phyloP scores from a whole-genome alignment of 2,113 vertebrate species.

The Neodon shergylaensis region DNA sequence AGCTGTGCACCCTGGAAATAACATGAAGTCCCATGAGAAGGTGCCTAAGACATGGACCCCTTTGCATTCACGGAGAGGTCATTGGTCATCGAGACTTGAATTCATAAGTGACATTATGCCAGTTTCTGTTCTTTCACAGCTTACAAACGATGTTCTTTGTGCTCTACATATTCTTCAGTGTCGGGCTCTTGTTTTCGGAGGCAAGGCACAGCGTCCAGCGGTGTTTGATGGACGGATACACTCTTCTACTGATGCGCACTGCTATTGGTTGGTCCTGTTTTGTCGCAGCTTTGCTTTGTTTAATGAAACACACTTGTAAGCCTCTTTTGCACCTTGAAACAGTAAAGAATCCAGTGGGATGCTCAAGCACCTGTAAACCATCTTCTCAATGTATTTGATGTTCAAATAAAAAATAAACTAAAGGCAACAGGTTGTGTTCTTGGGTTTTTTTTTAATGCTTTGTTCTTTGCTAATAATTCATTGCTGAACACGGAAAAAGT shows the following conservation, averaged over 20 bases:
- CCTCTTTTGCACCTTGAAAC: conserved; percentile 83
- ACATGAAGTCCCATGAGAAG: conserved; percentile 78
- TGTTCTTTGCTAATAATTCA: neutral
- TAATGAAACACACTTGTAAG: conserved; percentile 81
- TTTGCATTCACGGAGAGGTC: conserved; percentile 81
- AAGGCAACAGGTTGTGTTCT: conserved; percentile 29
- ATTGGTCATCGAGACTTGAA: conserved; percentile 80
- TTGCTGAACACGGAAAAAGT: neutral
- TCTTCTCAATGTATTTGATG: conserved; percentile 87
- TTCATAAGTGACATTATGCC: conserved; percentile 85
- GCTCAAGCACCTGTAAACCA: conserved; percentile 81
- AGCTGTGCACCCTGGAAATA: conserved; percentile 82
- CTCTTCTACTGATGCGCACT: conserved; percentile 76
- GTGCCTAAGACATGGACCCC: conserved; percentile 77
- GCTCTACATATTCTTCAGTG: conserved; percentile 81
- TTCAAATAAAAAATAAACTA: conserved; percentile 86
- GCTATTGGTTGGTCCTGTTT: conserved; percentile 80
- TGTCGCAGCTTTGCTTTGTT: conserved; percentile 80
- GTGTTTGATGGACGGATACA: conserved; percentile 81
- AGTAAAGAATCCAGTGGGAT: conserved; percentile 77
- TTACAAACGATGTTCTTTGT: conserved; percentile 79
- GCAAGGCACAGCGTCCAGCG: conserved; percentile 79
- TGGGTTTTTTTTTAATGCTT: neutral
- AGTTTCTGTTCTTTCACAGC: conserved; percentile 80
- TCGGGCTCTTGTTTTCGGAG: conserved; percentile 81